phyloP scores from a whole-genome alignment of 2,797 vertebrate species.

The Clamator glandarius region DNA sequence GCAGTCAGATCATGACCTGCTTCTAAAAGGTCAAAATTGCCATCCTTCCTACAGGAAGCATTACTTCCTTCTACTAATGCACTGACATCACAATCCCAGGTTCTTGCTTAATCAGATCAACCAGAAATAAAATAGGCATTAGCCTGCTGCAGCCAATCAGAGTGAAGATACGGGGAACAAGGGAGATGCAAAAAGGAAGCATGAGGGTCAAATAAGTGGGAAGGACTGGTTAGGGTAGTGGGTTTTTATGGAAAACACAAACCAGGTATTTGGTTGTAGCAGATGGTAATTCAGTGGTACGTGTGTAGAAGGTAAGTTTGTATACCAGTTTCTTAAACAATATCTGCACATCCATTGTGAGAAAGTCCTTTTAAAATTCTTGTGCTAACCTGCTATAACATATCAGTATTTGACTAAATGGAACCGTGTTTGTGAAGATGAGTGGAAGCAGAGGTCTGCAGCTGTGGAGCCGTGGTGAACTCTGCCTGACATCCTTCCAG shows the following conservation, averaged over 20 bases:
- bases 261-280: neutral
- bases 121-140: slow-evolving; percentile 23
- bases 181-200: neutral
- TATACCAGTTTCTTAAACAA: neutral
- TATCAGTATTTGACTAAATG: neutral
- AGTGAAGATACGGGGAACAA: neutral
- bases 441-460: neutral
- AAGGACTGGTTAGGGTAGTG: neutral
- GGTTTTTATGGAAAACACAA: neutral
- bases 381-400: neutral
- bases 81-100: slow-evolving; percentile 42
- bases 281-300: neutral
- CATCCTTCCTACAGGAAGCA: neutral
- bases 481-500: neutral
- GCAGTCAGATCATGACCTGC: neutral
- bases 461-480: neutral
- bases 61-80: neutral
- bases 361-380: neutral
- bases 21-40: neutral
- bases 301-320: neutral
- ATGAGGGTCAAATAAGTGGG: neutral
- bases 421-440: neutral
- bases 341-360: neutral
- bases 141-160: neutral
- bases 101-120: slow-evolving; percentile 47